Evolutionary conservation across 92 coral and sea anemone species (phyloP).

Genomic region (Palythoa grandis): DNA sequence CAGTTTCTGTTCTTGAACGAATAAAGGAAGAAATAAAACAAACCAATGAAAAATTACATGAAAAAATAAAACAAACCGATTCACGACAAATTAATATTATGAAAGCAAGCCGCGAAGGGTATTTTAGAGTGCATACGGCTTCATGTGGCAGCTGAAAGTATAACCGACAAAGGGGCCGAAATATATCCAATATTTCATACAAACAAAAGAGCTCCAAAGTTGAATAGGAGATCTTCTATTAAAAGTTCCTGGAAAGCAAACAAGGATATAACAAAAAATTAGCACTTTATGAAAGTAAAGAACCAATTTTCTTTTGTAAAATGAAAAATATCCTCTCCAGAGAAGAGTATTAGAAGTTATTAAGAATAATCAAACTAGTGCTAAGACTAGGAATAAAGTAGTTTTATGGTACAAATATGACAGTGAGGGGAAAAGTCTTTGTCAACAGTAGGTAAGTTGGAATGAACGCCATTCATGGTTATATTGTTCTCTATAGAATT

Average conservation of each 20-base stretch:
- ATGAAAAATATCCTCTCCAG: background rate
- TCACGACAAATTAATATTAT: too few species aligned
- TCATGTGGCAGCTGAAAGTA: slow-evolving; percentile 17
- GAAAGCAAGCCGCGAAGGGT: background rate
- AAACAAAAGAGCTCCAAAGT: slow-evolving; percentile 2
- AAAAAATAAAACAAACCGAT: background rate
- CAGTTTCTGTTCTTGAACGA: background rate
- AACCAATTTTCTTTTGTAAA: background rate
- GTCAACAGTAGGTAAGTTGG: too few species aligned
- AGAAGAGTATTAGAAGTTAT: background rate
- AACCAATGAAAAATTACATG: too few species aligned
- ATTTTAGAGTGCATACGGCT: background rate
- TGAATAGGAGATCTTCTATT: background rate
- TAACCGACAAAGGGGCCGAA: slow-evolving; percentile 19
- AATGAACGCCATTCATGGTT: too few species aligned
- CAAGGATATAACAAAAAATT: background rate
- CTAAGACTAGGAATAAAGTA: background rate
- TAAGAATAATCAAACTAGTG: background rate
- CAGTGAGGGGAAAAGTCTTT: too few species aligned
- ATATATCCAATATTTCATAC: slow-evolving; percentile 7
- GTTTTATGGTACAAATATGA: too few species aligned
- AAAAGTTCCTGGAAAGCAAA: slow-evolving; percentile 17
- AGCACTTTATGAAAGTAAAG: background rate
- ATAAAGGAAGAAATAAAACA: background rate
- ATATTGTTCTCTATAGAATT: too few species aligned